These are phyloP conservation scores for Atrina japonica DNA, from an alignment of 2,888 invertebrate species.

Conservation along the genomic window DNA sequence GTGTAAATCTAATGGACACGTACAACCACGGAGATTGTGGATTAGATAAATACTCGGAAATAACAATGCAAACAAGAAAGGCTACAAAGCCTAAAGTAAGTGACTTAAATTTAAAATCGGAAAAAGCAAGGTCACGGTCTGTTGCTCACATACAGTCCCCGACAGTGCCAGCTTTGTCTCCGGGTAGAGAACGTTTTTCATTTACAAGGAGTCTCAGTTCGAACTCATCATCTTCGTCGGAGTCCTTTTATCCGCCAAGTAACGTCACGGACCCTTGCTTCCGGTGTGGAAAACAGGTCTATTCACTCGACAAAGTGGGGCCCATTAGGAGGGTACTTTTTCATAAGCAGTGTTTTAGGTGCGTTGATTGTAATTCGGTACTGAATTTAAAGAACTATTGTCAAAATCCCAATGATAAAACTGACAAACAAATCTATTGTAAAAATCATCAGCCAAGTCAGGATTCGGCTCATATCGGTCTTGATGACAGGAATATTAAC, in stretches of 20 bases:
- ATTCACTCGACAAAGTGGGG: constrained; percentile 93
- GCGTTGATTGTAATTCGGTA: constrained; percentile 89
- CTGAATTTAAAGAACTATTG: constrained; percentile 71
- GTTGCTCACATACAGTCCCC: constrained; percentile 28
- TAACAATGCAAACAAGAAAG: constrained; percentile 35
- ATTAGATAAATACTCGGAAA: constrained; percentile 23
- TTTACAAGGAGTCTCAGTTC: constrained; percentile 35
- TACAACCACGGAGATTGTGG: neutral
- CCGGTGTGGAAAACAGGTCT: constrained; percentile 95
- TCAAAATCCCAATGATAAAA: constrained; percentile 64
- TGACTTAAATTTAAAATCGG: constrained; percentile 26
- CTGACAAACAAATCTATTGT: constrained; percentile 74
- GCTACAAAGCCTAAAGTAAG: constrained; percentile 39
- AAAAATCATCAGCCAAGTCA: constrained; percentile 59
- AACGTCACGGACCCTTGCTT: constrained; percentile 82
- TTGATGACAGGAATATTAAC: constrained; percentile 45
- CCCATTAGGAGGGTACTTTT: constrained; percentile 95
- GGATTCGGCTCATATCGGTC: constrained; percentile 39
- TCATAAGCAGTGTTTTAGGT: constrained; percentile 97
- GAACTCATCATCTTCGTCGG: constrained; percentile 27
- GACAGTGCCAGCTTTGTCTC: constrained; percentile 31
- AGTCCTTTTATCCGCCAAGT: constrained; percentile 10
- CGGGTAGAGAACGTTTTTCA: constrained; percentile 15
- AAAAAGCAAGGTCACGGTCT: constrained; percentile 21
- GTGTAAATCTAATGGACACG: neutral